A percentile compares a stretch with the other conserved stretches of the same genome.
Conservation (phyloP, 2,888 invertebrate species). For the Apotomis capreana region DNA sequence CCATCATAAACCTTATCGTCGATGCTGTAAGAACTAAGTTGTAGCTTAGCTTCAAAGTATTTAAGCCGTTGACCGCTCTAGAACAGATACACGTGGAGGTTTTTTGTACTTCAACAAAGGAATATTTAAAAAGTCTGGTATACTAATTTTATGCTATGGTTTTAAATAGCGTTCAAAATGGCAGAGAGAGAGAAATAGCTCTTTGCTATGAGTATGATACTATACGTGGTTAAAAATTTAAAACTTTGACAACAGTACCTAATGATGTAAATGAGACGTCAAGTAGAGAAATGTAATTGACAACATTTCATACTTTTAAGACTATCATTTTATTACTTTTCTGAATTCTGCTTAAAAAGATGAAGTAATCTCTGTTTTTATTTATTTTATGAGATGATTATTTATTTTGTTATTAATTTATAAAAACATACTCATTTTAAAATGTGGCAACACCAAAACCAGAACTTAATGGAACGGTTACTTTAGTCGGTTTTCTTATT, state of each 20-base stretch:
- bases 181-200: not conserved
- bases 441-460: too few species aligned
- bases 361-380: too few species aligned
- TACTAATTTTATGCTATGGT: not conserved
- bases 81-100: conserved; percentile 6
- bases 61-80: conserved; percentile 13
- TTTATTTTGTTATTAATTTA: too few species aligned
- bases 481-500: too few species aligned
- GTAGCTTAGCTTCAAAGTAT: not conserved
- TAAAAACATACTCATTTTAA: too few species aligned
- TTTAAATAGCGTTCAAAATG: not conserved
- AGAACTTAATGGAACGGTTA: too few species aligned
- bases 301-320: too few species aligned
- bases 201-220: not conserved
- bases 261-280: too few species aligned
- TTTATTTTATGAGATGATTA: too few species aligned
- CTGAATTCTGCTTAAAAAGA: too few species aligned
- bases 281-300: too few species aligned
- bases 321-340: too few species aligned
- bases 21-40: not conserved
- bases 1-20: not conserved
- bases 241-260: not conserved
- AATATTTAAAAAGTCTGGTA: not conserved
- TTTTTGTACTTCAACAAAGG: conserved; percentile 23
- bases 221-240: not conserved